phyloP scores from a whole-genome alignment of 2,113 vertebrate genomes.

The Dendropsophus ebraccatus region DNA sequence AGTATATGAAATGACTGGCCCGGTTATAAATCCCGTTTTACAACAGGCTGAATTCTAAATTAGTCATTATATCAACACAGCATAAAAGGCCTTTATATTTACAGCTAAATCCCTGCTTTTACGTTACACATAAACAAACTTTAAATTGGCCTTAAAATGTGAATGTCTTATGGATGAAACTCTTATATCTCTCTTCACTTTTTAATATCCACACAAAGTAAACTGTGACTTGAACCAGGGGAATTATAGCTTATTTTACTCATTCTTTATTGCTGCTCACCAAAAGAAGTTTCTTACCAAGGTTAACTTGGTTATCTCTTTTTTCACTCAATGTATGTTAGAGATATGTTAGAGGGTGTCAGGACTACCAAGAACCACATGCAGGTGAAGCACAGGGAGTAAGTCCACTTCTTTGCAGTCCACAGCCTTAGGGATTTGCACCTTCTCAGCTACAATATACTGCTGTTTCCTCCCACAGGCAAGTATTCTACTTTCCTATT shows the following conservation, averaged over 20 bases:
- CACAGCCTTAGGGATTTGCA: no score
- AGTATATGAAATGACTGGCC: conserved; percentile 47
- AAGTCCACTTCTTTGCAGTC: no score
- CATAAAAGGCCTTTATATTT: conserved; percentile 56
- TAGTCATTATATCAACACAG: conserved; percentile 55
- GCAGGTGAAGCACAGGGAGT: no score
- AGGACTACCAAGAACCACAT: no score
- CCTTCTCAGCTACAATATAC: no score
- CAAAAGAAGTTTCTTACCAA: not conserved
- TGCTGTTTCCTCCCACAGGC: no score
- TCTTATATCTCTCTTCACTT: conserved; percentile 52
- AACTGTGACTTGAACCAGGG: conserved; percentile 29
- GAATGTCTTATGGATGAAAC: conserved; percentile 45
- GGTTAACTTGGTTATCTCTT: not conserved
- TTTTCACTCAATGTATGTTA: no score
- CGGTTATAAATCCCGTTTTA: conserved; percentile 51
- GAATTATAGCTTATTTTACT: conserved; percentile 40
- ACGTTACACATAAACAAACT: conserved; percentile 58
- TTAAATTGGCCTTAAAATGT: conserved; percentile 57
- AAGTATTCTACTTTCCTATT: no score
- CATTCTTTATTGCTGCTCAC: conserved; percentile 44
- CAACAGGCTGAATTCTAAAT: conserved; percentile 55
- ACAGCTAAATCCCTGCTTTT: conserved; percentile 52
- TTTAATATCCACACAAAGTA: conserved; percentile 56
- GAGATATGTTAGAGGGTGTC: not conserved